Conservation (phyloP, 2,888 invertebrate species). For the Drosophila mayaguana region DNA sequence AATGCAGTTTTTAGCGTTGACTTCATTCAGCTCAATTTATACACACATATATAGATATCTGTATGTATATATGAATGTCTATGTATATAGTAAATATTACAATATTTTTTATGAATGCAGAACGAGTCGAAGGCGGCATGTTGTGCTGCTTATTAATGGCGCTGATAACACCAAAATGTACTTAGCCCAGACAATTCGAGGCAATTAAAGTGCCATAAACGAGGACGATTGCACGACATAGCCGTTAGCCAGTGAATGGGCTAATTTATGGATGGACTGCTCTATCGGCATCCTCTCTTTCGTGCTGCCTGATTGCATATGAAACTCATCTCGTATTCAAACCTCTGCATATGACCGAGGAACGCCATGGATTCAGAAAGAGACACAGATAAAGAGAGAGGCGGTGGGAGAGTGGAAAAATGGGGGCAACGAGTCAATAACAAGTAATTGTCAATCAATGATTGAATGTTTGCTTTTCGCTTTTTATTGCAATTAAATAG, state of each 20-base stretch:
- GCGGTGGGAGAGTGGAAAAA: no score
- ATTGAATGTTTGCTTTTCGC: slow-evolving; percentile 29
- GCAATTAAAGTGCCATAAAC: slow-evolving; percentile 66
- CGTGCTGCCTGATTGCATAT: slow-evolving; percentile 21
- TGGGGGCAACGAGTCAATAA: slow-evolving; percentile 25
- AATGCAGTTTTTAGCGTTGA: slow-evolving; percentile 70
- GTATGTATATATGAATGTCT: neutral
- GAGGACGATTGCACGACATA: slow-evolving; percentile 34
- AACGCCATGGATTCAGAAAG: neutral
- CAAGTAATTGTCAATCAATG: slow-evolving; percentile 53
- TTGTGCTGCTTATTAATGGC: slow-evolving; percentile 65
- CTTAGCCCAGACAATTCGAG: slow-evolving; percentile 58
- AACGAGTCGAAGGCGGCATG: slow-evolving; percentile 35
- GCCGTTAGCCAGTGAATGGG: slow-evolving; percentile 25
- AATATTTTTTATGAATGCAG: slow-evolving; percentile 45
- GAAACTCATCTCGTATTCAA: slow-evolving; percentile 10
- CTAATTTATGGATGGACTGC: slow-evolving; percentile 50
- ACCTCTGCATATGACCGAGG: neutral
- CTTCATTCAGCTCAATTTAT: slow-evolving; percentile 51
- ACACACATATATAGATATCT: neutral
- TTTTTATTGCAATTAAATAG: slow-evolving; percentile 19
- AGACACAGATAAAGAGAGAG: neutral
- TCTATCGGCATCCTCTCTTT: neutral
- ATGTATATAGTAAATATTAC: slow-evolving; percentile 2
- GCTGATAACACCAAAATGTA: slow-evolving; percentile 67